Conservation (phyloP, 2,113 vertebrate genomes). For the Trichomycterus rosablanca region DNA sequence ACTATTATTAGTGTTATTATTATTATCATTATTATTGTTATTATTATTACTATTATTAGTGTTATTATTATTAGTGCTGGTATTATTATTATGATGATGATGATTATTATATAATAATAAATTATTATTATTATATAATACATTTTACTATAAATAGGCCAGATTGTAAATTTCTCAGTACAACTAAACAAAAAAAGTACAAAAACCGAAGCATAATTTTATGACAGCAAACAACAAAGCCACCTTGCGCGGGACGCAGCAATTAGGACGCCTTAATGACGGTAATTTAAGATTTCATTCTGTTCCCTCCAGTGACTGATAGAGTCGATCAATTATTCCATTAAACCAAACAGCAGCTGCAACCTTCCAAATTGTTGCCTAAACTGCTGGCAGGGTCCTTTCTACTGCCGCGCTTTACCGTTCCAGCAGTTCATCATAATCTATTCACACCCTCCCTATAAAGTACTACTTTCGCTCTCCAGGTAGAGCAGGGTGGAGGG, state of each 20-base stretch:
- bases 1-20: no score
- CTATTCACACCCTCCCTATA: slow-evolving; percentile 52
- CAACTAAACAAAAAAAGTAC: no score
- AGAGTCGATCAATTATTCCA: slow-evolving; percentile 85
- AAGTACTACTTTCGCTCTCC: slow-evolving; percentile 46
- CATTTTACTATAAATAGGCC: no score
- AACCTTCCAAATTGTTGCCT: slow-evolving; percentile 80
- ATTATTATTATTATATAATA: no score
- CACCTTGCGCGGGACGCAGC: slow-evolving; percentile 60
- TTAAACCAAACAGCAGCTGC: slow-evolving; percentile 80
- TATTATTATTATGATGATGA: no score
- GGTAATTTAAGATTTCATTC: slow-evolving; percentile 85
- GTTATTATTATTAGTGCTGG: no score
- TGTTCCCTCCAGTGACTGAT: slow-evolving; percentile 84
- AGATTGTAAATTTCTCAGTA: no score
- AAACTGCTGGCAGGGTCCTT: slow-evolving; percentile 78
- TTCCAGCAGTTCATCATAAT: slow-evolving; percentile 68
- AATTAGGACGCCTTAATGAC: slow-evolving; percentile 74
- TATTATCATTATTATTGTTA: no score
- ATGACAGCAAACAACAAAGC: slow-evolving; percentile 65
- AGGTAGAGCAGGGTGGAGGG: slow-evolving; percentile 13
- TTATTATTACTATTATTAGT: no score
- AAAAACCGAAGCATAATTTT: slow-evolving; percentile 62
- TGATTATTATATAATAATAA: no score
- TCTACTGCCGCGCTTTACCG: slow-evolving; percentile 68